Percentiles rank a stretch among this genome's conserved stretches.
phyloP scores from a whole-genome alignment of 2,113 vertebrate genomes.

The Scopus umbretta region DNA sequence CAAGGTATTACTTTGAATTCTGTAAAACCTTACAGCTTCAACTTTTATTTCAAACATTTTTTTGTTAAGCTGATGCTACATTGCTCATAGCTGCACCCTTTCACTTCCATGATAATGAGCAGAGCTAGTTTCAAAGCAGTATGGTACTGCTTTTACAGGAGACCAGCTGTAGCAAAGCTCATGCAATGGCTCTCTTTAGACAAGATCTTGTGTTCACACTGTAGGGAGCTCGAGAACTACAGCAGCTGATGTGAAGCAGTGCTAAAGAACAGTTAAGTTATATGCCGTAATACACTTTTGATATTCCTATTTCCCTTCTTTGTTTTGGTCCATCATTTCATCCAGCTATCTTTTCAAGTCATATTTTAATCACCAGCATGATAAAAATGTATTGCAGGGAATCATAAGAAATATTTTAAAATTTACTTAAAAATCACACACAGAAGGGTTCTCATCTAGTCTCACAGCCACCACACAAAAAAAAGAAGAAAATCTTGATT shows the following conservation, averaged over 20 bases:
- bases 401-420: background rate
- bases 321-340: background rate
- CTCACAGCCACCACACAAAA: background rate
- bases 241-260: background rate
- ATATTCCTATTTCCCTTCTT: background rate
- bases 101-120: background rate
- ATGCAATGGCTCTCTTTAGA: background rate
- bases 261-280: background rate
- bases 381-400: background rate
- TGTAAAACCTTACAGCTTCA: background rate
- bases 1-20: background rate
- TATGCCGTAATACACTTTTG: background rate
- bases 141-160: background rate
- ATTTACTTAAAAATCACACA: background rate
- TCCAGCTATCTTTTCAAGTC: background rate
- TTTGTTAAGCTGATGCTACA: background rate
- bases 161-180: background rate
- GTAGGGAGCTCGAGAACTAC: background rate
- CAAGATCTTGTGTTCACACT: background rate
- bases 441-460: background rate
- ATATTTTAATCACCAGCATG: background rate
- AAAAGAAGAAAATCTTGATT: background rate
- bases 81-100: background rate
- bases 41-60: background rate
- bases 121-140: background rate